These are phyloP conservation scores for Pterophyllum scalare DNA, from an alignment of 2,113 vertebrate species.

Conservation along the genomic window DNA sequence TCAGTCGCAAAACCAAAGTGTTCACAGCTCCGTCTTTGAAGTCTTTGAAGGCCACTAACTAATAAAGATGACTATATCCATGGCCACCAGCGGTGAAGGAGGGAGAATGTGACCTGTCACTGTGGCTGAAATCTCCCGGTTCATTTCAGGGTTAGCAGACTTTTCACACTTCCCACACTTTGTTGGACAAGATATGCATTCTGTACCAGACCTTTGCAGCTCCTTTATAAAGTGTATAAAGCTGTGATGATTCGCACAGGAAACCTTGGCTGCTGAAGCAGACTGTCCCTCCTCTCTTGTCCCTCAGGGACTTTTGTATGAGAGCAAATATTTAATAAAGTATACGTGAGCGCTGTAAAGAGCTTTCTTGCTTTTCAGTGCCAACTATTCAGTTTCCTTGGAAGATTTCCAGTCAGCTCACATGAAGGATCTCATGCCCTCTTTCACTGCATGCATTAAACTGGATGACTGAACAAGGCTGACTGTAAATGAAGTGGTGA, in stretches of 20 bases:
- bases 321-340: conserved; percentile 25
- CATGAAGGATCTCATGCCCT: conserved; percentile 6
- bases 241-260: conserved; percentile 31
- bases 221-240: conserved; percentile 6
- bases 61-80: conserved; percentile 77
- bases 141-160: conserved; percentile 77
- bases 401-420: conserved; percentile 37
- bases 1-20: conserved; percentile 68
- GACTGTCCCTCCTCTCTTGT: conserved; percentile 26
- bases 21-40: conserved; percentile 72
- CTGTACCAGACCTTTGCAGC: background rate
- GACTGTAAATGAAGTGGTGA: background rate
- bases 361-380: conserved; percentile 21
- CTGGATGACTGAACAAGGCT: background rate
- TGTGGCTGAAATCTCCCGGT: conserved; percentile 55
- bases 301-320: conserved; percentile 13
- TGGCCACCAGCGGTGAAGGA: conserved; percentile 71
- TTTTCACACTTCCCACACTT: conserved; percentile 48
- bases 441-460: conserved; percentile 4
- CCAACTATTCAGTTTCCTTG: conserved; percentile 16
- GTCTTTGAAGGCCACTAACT: conserved; percentile 66
- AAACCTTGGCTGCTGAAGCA: background rate
- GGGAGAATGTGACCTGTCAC: conserved; percentile 69
- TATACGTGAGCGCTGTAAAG: background rate
- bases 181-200: conserved; percentile 22